Conservation (phyloP, 2,797 vertebrate species). For the Rhinophrynus dorsalis region DNA sequence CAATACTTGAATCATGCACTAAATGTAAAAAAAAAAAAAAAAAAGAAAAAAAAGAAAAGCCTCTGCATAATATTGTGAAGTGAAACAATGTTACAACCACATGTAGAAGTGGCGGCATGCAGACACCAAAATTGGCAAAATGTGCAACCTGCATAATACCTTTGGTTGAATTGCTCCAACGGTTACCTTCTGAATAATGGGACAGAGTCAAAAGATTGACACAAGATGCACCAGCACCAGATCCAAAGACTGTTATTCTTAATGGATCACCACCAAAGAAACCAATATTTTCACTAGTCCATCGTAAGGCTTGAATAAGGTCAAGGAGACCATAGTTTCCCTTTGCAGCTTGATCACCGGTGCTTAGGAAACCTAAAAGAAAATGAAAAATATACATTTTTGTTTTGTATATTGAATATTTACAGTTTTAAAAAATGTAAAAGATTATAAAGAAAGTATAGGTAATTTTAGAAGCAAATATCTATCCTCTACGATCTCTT, state of each 20-base stretch:
- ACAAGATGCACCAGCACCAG: conserved; percentile 94
- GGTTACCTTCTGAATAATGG: conserved; percentile 99
- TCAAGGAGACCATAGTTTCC: conserved; percentile 97
- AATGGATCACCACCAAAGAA: conserved; percentile 96
- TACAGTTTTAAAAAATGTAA: no score
- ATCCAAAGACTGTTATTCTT: conserved; percentile 98
- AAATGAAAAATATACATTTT: conserved; percentile 32
- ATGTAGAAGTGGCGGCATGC: conserved; percentile 76
- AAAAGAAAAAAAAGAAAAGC: no score
- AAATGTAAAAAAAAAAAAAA: conserved; percentile 50
- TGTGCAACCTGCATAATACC: conserved; percentile 90
- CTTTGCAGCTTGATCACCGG: conserved; percentile 97
- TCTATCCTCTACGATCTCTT: no score
- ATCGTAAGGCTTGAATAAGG: conserved; percentile 94
- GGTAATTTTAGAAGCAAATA: background rate
- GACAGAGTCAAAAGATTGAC: conserved; percentile 98
- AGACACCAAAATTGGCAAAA: conserved; percentile 85
- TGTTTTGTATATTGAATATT: background rate
- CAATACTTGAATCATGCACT: conserved; percentile 65
- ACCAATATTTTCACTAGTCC: conserved; percentile 98
- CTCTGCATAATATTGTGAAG: conserved; percentile 52
- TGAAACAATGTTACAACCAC: conserved; percentile 68
- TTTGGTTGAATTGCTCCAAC: conserved; percentile 99
- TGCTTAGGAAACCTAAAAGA: conserved; percentile 91
- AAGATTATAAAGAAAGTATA: background rate